Evolutionary conservation across 2,888 invertebrate species (phyloP).

Genomic region (Drosophila aldrichi): DNA sequence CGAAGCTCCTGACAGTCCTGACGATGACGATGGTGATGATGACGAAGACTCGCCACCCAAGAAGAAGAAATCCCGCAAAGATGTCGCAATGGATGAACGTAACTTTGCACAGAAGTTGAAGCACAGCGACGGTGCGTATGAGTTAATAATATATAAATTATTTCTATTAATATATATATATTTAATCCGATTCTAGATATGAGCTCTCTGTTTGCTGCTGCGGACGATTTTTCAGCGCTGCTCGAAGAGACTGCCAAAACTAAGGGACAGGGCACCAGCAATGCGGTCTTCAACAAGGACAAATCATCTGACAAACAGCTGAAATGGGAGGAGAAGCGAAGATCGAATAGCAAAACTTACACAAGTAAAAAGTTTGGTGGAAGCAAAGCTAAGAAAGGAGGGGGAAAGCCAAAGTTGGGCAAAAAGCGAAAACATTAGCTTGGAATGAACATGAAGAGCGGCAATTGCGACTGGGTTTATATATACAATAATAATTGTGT

Average conservation of each 20-base stretch:
- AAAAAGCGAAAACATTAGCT: constrained; percentile 69
- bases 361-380: constrained; percentile 66
- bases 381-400: constrained; percentile 27
- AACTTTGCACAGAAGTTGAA: constrained; percentile 83
- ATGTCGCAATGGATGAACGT: constrained; percentile 57
- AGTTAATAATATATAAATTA: background rate
- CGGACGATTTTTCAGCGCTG: constrained; percentile 95
- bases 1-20: constrained; percentile 73
- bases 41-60: constrained; percentile 64
- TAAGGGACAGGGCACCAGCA: constrained; percentile 89
- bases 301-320: constrained; percentile 92
- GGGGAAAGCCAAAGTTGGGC: constrained; percentile 40
- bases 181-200: constrained; percentile 84
- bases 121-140: constrained; percentile 78
- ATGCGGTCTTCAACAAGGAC: constrained; percentile 90
- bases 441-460: background rate
- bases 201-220: constrained; percentile 91
- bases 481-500: constrained; percentile 15
- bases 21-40: constrained; percentile 54
- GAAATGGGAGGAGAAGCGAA: constrained; percentile 92
- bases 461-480: constrained; percentile 8
- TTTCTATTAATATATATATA: background rate
- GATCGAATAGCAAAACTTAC: constrained; percentile 79
- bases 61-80: constrained; percentile 76
- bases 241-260: constrained; percentile 93